Percentiles rank a stretch among this genome's conserved stretches.
Conservation (phyloP, 2,797 vertebrate genomes). For the Macropus fuliginosus region DNA sequence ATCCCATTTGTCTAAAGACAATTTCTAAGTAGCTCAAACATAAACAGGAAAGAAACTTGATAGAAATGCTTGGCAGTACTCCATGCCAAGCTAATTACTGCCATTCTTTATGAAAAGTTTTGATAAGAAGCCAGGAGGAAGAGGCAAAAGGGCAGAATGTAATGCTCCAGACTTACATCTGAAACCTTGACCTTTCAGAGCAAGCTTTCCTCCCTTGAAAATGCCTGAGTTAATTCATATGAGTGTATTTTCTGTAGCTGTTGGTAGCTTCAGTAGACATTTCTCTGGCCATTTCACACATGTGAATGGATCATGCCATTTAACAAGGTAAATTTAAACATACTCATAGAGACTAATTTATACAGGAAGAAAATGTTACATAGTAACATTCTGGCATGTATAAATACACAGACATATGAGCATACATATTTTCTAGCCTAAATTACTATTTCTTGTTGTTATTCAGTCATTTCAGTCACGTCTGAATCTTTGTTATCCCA, state of each 20-base stretch:
- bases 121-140: constrained; percentile 81
- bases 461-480: too few relatives aligned
- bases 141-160: constrained; percentile 45
- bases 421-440: too few relatives aligned
- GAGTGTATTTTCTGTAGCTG: constrained; percentile 28
- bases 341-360: constrained; percentile 26
- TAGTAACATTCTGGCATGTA: too few relatives aligned
- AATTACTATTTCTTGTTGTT: too few relatives aligned
- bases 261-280: constrained; percentile 49
- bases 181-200: constrained; percentile 66
- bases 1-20: constrained; percentile 80
- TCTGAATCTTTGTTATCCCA: too few relatives aligned
- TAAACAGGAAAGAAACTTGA: constrained; percentile 88
- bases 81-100: constrained; percentile 84
- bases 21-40: constrained; percentile 82
- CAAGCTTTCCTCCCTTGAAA: constrained; percentile 66
- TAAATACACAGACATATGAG: too few relatives aligned
- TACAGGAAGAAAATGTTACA: background rate
- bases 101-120: constrained; percentile 77
- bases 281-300: constrained; percentile 42
- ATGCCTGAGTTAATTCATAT: constrained; percentile 53
- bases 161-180: constrained; percentile 72
- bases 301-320: constrained; percentile 3
- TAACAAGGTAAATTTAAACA: background rate
- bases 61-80: constrained; percentile 82